Conservation (phyloP, 2,888 invertebrate genomes). For the Hirtodrosophila cameraria region DNA sequence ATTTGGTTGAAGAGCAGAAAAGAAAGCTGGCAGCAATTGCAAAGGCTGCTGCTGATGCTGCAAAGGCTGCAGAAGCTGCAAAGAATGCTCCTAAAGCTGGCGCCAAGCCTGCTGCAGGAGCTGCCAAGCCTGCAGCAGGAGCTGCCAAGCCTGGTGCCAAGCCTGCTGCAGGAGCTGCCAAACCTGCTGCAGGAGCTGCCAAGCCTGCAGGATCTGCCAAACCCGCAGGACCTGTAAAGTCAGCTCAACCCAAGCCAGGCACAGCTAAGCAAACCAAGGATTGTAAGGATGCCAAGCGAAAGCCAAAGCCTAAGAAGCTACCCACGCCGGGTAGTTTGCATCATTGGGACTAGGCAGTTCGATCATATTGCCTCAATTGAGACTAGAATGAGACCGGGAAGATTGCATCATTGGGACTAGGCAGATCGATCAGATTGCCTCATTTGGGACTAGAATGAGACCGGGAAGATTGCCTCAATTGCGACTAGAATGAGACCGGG, state of each 20-base stretch:
- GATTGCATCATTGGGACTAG: constrained; percentile 39
- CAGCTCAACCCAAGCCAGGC: not conserved
- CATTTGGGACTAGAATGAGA: too few relatives aligned
- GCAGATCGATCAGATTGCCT: too few relatives aligned
- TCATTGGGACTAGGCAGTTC: constrained; percentile 43
- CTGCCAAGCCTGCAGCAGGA: not conserved
- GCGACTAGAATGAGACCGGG: too few relatives aligned
- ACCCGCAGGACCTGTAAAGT: not conserved
- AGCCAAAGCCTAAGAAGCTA: not conserved
- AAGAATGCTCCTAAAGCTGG: not conserved
- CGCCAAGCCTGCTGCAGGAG: not conserved
- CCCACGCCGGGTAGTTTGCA: constrained; percentile 30
- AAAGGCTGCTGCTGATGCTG: constrained; percentile 4
- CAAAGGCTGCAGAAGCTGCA: constrained; percentile 10
- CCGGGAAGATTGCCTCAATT: constrained; percentile 31
- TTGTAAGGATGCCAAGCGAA: not conserved
- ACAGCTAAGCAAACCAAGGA: not conserved
- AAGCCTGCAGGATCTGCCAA: constrained; percentile 3
- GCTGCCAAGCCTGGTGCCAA: too few relatives aligned
- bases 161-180: not conserved
- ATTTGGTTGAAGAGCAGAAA: constrained; percentile 45
- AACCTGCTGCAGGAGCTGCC: not conserved
- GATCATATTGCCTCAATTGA: too few relatives aligned
- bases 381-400: too few relatives aligned
- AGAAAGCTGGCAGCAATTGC: not conserved